Evolutionary conservation across 1,140 invertebrate species (phyloP), one percentile per base, ranked within the genome.

Genomic region (Atopsyche davidsoni): DNA sequence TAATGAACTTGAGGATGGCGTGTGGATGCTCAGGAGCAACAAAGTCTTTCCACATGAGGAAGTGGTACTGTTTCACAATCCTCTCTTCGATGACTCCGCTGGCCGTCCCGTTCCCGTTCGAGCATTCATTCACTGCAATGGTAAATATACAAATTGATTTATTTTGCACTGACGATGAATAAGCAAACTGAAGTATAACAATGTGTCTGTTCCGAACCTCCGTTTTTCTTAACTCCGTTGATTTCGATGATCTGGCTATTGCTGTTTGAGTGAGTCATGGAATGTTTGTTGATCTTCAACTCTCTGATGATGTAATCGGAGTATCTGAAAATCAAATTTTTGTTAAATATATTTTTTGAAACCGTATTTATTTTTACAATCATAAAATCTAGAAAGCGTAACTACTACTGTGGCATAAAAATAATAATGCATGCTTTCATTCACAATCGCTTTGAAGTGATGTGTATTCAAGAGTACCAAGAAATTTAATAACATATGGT

Each of bases 31-130:
- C 91, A 0, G 93, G 92, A 2, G 92, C 89, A 62, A 92, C 85
- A 63, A 96, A 96, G 68, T 92, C 88, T 63, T 94, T 95, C 92
- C 92, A 97, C 31, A 90, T 86, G 24, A 94, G 78, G 72, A 93
- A 96, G 72, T 96, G 93, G 70, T 94, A 96, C 64, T 97, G 92
- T 1, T 64, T 59, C 11, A 74, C 72, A 10, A 65, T 55, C 4
- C 72, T 63, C 41, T 58, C 58, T 51, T 60, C 44, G 64, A 11
- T 43, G 4, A 47, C 19, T 4, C 43, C 45, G 18, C 51, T 51
- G 10, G 51, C 23, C 4, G 39, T 49, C 9, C 55, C 49, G 19
- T 51, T 46, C 2, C 50, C 51, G 19, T 58, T 58, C 28, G 24
- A 44, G 16, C 31, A 36, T 21, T 54, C 55, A 13, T n/a, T 48